Conservation (phyloP, 2,888 invertebrate species). For the Plebejus anna region DNA sequence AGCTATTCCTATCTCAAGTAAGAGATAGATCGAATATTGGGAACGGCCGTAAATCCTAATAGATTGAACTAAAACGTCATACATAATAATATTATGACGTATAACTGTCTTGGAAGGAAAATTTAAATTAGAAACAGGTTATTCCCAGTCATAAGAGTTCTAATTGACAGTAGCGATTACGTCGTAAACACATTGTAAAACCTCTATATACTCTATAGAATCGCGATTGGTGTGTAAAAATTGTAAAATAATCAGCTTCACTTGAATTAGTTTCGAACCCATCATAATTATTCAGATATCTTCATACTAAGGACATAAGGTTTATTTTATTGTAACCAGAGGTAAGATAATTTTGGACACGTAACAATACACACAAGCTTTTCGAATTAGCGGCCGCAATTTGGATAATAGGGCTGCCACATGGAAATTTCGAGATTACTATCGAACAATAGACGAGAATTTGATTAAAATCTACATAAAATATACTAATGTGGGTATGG, state of each 20-base stretch:
- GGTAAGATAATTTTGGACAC: background rate
- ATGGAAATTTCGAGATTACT: conserved; percentile 26
- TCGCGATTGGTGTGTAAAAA: conserved; percentile 9
- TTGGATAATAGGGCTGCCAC: conserved; percentile 43
- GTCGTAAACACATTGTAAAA: conserved; percentile 25
- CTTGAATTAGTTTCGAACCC: background rate
- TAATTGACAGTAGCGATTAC: conserved; percentile 30
- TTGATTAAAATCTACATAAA: conserved; percentile 25
- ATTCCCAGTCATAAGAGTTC: conserved; percentile 15
- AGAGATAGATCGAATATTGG: too few species aligned
- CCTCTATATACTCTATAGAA: background rate
- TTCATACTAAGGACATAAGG: background rate
- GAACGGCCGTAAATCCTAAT: too few species aligned
- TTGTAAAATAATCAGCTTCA: conserved; percentile 18
- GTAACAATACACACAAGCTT: conserved; percentile 45
- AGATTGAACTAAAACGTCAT: too few species aligned
- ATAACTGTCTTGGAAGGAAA: background rate
- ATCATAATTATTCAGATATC: background rate
- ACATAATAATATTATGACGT: too few species aligned
- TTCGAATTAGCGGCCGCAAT: conserved; percentile 57
- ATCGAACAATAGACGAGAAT: conserved; percentile 27
- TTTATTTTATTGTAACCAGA: background rate
- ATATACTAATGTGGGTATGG: conserved; percentile 25
- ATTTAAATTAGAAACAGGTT: background rate
- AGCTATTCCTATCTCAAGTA: too few species aligned